Evolutionary conservation across 2,797 vertebrate species (phyloP).

Genomic region (Amazona ochrocephala): DNA sequence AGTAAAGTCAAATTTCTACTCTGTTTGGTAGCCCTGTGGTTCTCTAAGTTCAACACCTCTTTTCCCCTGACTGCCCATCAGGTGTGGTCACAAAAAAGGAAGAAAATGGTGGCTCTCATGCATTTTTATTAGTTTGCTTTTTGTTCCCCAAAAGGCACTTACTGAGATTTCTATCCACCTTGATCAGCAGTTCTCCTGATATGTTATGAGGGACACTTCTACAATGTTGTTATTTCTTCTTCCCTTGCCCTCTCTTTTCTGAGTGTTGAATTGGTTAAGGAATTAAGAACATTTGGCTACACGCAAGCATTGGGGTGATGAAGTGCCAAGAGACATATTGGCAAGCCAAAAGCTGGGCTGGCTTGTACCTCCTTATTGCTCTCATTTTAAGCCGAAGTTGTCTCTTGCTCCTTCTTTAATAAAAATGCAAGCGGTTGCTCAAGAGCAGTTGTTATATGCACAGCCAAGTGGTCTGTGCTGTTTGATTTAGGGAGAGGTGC

Average conservation of each 20-base stretch:
- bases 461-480: not conserved
- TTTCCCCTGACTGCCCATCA: not conserved
- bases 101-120: not conserved
- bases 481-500: not conserved
- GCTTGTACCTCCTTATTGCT: constrained; percentile 1
- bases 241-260: not conserved
- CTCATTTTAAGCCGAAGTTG: constrained; percentile 31
- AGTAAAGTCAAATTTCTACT: not conserved
- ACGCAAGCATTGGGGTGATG: not conserved
- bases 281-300: constrained; percentile 39
- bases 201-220: constrained; percentile 10
- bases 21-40: not conserved
- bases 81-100: not conserved
- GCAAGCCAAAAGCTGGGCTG: constrained; percentile 12
- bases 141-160: not conserved
- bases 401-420: constrained; percentile 11
- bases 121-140: not conserved
- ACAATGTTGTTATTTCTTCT: not conserved
- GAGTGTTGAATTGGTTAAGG: constrained; percentile 37
- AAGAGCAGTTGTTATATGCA: not conserved
- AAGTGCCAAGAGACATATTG: constrained; percentile 16
- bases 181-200: constrained; percentile 25
- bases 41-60: not conserved
- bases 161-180: not conserved
- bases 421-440: constrained; percentile 10